These are phyloP conservation scores for Siphlonurus alternatus DNA, from an alignment of 2,888 invertebrate genomes.

Conservation along the genomic window DNA sequence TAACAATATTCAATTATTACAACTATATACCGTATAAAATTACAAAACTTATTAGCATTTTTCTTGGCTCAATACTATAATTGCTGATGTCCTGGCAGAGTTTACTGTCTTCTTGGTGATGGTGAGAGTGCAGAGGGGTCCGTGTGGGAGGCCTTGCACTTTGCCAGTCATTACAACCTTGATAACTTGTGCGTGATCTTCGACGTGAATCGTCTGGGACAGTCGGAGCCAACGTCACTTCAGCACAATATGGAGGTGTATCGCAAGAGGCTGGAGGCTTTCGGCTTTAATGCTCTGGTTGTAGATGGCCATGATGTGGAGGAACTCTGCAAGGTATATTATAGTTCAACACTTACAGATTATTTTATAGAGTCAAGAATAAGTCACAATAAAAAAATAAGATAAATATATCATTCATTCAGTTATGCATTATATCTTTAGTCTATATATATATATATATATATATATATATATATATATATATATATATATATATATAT, in stretches of 20 bases:
- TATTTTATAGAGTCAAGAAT: too few relatives aligned
- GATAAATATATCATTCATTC: neutral
- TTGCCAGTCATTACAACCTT: slow-evolving; percentile 85
- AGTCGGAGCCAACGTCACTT: slow-evolving; percentile 87
- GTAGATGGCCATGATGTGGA: slow-evolving; percentile 95
- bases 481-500: too few relatives aligned
- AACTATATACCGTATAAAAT: too few relatives aligned
- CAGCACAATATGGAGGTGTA: slow-evolving; percentile 85
- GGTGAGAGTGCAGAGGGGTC: slow-evolving; percentile 98
- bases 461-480: too few relatives aligned
- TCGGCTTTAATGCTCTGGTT: slow-evolving; percentile 79
- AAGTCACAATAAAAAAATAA: too few relatives aligned
- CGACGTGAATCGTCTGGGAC: slow-evolving; percentile 93
- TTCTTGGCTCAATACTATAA: neutral
- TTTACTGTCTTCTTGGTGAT: slow-evolving; percentile 91
- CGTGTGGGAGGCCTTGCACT: slow-evolving; percentile 93
- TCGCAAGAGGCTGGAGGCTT: slow-evolving; percentile 68
- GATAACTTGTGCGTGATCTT: slow-evolving; percentile 95
- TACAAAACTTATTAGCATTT: too few relatives aligned
- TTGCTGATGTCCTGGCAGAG: slow-evolving; percentile 36
- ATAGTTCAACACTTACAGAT: too few relatives aligned
- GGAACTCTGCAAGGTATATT: slow-evolving; percentile 56
- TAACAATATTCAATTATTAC: too few relatives aligned
- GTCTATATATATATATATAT: too few relatives aligned
- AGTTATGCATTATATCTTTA: too few relatives aligned